Evolutionary conservation across 1,140 invertebrate genomes (phyloP).

Genomic region (Hylyphantes graminicola): DNA sequence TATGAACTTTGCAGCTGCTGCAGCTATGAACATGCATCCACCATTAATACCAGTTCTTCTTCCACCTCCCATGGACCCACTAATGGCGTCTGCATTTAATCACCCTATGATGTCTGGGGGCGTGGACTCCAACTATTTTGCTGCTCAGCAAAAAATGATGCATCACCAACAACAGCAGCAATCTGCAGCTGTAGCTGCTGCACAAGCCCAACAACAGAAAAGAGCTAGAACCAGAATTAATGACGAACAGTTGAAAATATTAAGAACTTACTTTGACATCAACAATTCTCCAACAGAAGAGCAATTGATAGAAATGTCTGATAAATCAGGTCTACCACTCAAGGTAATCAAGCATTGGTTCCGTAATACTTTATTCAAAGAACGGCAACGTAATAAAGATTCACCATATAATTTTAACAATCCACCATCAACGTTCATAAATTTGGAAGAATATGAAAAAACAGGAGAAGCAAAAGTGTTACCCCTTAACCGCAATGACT

Average conservation of each 20-base stretch:
- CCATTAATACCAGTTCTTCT: constrained; percentile 90
- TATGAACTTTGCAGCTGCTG: constrained; percentile 71
- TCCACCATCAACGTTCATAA: constrained; percentile 95
- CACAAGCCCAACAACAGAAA: constrained; percentile 80
- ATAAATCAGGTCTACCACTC: constrained; percentile 93
- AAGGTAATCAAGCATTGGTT: constrained; percentile 99
- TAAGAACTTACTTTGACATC: constrained; percentile 98
- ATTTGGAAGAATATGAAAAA: constrained; percentile 98
- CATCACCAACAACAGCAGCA: constrained; percentile 70
- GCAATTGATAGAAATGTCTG: constrained; percentile 96
- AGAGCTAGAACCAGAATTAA: constrained; percentile 95
- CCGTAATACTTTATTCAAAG: constrained; percentile 98
- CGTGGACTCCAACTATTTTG: constrained; percentile 65
- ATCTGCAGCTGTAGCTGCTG: constrained; percentile 34
- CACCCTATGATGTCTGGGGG: constrained; percentile 60
- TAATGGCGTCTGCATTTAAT: constrained; percentile 65
- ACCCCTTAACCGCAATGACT: constrained; percentile 71
- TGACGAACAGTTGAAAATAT: constrained; percentile 96
- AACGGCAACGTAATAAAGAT: constrained; percentile 98
- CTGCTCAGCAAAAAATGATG: constrained; percentile 68
- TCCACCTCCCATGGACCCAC: constrained; percentile 72
- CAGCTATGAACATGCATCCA: constrained; percentile 88
- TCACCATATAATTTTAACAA: constrained; percentile 99
- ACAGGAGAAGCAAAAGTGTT: constrained; percentile 96
- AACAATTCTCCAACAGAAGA: constrained; percentile 99